Conservation (phyloP, 2,797 vertebrate genomes). For the Sebastes trivittatus region DNA sequence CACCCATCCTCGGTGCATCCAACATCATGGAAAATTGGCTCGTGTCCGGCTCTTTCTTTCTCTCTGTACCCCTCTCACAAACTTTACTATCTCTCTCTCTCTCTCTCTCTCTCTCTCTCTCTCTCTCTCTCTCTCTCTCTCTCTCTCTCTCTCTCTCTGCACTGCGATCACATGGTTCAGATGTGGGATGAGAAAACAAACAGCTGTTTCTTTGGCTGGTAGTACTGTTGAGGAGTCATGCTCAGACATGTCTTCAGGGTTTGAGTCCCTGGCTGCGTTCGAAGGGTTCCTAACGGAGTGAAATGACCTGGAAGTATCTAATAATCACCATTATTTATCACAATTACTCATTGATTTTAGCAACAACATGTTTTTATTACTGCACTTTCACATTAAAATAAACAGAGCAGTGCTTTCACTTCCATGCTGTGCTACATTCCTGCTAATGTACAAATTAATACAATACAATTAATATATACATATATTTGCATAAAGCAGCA, state of each 20-base stretch:
- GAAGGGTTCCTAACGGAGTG: too few relatives aligned
- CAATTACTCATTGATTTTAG: too few relatives aligned
- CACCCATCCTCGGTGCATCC: conserved; percentile 81
- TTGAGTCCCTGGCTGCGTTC: not conserved
- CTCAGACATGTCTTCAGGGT: not conserved
- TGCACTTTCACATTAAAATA: too few relatives aligned
- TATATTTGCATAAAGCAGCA: too few relatives aligned
- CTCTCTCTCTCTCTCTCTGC: conserved; percentile 15
- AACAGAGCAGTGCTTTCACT: too few relatives aligned
- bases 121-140: conserved; percentile 36
- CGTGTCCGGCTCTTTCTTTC: conserved; percentile 43
- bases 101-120: conserved; percentile 38
- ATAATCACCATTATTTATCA: too few relatives aligned
- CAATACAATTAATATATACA: too few relatives aligned
- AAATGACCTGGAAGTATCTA: too few relatives aligned
- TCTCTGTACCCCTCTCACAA: conserved; percentile 24
- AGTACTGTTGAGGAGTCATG: conserved; percentile 2
- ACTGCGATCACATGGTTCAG: conserved; percentile 24
- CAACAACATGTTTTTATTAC: too few relatives aligned
- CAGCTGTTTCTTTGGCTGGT: conserved; percentile 29
- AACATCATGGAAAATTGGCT: conserved; percentile 96
- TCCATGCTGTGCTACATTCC: too few relatives aligned
- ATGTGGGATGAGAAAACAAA: conserved; percentile 35
- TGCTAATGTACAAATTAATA: too few relatives aligned
- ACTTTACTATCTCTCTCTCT: conserved; percentile 35